Evolutionary conservation across 2,797 vertebrate genomes (phyloP).

Genomic region (Clarias pachynema): DNA sequence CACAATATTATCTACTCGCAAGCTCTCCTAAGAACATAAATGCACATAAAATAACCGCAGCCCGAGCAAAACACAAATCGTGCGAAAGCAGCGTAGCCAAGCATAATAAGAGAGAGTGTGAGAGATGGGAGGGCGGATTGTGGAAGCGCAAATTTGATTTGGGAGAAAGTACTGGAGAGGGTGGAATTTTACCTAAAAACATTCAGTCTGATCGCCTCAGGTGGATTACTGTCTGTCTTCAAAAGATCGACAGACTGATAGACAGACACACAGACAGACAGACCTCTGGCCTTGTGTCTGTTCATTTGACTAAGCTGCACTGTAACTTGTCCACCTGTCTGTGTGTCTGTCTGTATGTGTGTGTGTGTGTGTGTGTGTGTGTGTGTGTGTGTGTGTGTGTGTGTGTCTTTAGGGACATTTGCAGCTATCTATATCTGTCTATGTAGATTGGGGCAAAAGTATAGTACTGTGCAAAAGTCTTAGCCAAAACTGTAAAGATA

Average conservation of each 20-base stretch:
- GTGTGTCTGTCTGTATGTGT: constrained; percentile 77
- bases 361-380: constrained; percentile 71
- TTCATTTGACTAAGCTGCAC: constrained; percentile 75
- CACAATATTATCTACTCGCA: neutral
- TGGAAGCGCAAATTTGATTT: constrained; percentile 47
- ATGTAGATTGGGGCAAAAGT: neutral
- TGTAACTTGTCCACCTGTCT: constrained; percentile 75
- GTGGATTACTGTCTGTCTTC: constrained; percentile 78
- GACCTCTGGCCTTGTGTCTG: constrained; percentile 78
- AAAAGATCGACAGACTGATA: constrained; percentile 78
- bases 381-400: constrained; percentile 54
- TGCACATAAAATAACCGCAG: neutral
- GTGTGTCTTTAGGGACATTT: neutral
- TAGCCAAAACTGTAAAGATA: neutral
- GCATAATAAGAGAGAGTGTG: constrained; percentile 7
- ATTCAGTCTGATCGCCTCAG: constrained; percentile 69
- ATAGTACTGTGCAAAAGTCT: constrained; percentile 9
- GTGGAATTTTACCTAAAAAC: constrained; percentile 72
- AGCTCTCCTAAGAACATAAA: constrained; percentile 11
- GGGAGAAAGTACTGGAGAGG: constrained; percentile 39
- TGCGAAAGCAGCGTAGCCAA: constrained; percentile 22
- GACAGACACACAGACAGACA: constrained; percentile 84
- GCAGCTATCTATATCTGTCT: constrained; percentile 26
- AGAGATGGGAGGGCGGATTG: constrained; percentile 39
- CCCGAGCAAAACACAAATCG: constrained; percentile 14